Base-by-base conservation (phyloP, 1,140 invertebrate species). In the Cydia splendana region DNA sequence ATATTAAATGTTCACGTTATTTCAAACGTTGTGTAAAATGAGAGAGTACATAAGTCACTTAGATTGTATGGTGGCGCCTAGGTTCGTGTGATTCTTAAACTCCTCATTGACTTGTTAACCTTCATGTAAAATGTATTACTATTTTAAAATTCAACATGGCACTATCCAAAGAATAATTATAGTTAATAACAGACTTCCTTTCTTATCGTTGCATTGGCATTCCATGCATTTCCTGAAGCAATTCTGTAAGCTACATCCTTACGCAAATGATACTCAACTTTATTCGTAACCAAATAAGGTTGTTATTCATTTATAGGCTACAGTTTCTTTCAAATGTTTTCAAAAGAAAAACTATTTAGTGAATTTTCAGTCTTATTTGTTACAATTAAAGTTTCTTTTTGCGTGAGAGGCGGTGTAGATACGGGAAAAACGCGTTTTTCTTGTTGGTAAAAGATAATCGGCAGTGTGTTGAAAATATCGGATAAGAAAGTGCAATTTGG, bases 141-240 rank as follows among this genome's bases (percentile, higher is more conserved):
- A 57, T 57, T 57, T 57, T 18, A 57, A 53, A 57, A 57, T 57
- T 57, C 53, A 57, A 20, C 53, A 57, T 57, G n/a, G 1, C 18
- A 57, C 53, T 57, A 57, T 57, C 53, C 53, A 57, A 57, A 57
- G 65, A 69, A 69, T 69, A 69, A 69, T 69, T 34, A 69, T 69
- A 69, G 65, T 69, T 69, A 69, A 69, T 69, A 69, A 69, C 30
- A 34, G 65, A 69, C 65, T 69, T 69, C 65, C 65, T 42, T 69
- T 69, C 65, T 69, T 69, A 69, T 69, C 65, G 65, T 0, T 69
- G 65, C 65, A 69, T 69, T 69, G 65, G 65, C 30, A 69, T 69
- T 69, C 65, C 65, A 69, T 69, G 65, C 65, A 34, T 69, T 69
- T 69, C 65, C 65, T 69, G 65, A 69, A 34, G 30, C 5, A 69